A percentile compares a stretch with the other conserved stretches of the same genome.
Conservation (phyloP, 2,797 vertebrate species). For the Lepus oiostolus region DNA sequence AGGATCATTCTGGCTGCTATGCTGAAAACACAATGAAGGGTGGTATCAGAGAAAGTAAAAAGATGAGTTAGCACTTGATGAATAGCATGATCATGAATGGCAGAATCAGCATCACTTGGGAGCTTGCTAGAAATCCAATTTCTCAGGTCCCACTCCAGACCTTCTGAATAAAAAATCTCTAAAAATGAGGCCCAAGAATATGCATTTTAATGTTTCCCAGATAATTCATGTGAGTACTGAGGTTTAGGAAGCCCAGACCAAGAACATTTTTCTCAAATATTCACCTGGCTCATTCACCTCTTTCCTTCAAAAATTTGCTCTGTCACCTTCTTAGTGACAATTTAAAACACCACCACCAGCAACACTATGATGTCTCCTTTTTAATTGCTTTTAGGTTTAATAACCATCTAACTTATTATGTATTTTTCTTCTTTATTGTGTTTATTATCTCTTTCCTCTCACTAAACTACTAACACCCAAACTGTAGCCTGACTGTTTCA, state of each 20-base stretch:
- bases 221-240: neutral
- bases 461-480: neutral
- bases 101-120: neutral
- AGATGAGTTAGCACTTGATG: neutral
- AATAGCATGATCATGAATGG: constrained; percentile 20
- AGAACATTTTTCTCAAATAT: constrained; percentile 28
- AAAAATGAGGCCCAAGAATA: neutral
- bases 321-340: constrained; percentile 39
- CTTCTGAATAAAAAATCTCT: constrained; percentile 38
- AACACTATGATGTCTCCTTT: constrained; percentile 17
- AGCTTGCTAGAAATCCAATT: constrained; percentile 16
- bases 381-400: constrained; percentile 36
- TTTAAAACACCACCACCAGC: neutral
- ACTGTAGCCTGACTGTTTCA: neutral
- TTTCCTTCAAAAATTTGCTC: constrained; percentile 40
- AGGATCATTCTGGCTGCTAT: constrained; percentile 8
- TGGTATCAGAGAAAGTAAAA: neutral
- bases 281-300: neutral
- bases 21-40: constrained; percentile 44
- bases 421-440: neutral
- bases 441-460: neutral
- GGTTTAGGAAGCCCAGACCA: constrained; percentile 31
- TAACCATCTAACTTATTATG: neutral
- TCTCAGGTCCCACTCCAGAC: neutral
- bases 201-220: constrained; percentile 31